A percentile compares a stretch with the other conserved stretches of the same genome.
These are phyloP conservation scores for Latrodectus elegans DNA, from an alignment of 2,888 invertebrate species.

Conservation along the genomic window DNA sequence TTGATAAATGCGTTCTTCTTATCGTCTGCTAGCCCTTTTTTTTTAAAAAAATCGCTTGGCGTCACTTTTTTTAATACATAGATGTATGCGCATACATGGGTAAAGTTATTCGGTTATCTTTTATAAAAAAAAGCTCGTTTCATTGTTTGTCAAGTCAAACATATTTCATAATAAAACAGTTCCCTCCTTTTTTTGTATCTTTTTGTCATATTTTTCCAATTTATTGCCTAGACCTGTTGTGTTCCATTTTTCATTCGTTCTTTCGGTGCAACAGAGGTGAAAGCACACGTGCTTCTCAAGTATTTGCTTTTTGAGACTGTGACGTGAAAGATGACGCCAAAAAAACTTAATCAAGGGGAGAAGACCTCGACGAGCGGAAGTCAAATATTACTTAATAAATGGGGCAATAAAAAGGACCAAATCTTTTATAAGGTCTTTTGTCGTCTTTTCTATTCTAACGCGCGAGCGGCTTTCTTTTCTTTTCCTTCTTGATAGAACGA, in stretches of 20 bases:
- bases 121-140: conserved; percentile 2
- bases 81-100: conserved; percentile 25
- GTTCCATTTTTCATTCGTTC: conserved; percentile 3
- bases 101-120: conserved; percentile 30
- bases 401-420: conserved; percentile 40
- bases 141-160: conserved; percentile 65
- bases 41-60: conserved; percentile 28
- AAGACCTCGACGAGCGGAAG: conserved; percentile 35
- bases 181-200: conserved; percentile 12
- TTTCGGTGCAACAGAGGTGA: conserved; percentile 20
- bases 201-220: not conserved
- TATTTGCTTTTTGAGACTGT: conserved; percentile 32
- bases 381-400: conserved; percentile 59
- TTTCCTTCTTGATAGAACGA: not conserved
- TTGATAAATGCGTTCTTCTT: conserved; percentile 52
- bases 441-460: conserved; percentile 1
- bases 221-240: conserved; percentile 46
- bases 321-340: conserved; percentile 36
- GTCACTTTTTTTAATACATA: conserved; percentile 19
- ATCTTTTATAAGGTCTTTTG: conserved; percentile 15
- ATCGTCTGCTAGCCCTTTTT: conserved; percentile 26
- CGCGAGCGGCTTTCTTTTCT: not conserved
- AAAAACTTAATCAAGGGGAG: conserved; percentile 52
- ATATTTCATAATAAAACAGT: conserved; percentile 55
- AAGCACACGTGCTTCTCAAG: conserved; percentile 1